Conservation (phyloP, 2,888 invertebrate genomes). For the Eilema sororculum region DNA sequence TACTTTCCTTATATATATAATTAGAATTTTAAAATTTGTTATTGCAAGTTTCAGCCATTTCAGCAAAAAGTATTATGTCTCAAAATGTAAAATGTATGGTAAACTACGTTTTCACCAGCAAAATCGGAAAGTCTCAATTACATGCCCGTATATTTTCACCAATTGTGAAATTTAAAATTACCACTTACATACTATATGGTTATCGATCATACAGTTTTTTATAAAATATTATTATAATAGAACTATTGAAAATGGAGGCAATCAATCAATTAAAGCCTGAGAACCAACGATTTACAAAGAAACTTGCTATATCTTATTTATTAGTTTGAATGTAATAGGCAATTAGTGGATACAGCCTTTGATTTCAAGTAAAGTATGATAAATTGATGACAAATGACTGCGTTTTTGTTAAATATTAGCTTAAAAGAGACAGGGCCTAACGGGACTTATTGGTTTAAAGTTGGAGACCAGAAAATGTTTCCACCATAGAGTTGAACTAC, state of each 20-base stretch:
- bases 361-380: constrained; percentile 18
- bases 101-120: not conserved
- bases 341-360: constrained; percentile 15
- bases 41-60: no score
- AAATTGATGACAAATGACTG: constrained; percentile 8
- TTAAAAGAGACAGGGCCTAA: not conserved
- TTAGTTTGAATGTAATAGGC: constrained; percentile 18
- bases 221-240: constrained; percentile 19
- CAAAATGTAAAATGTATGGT: not conserved
- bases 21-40: no score
- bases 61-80: not conserved
- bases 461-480: not conserved
- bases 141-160: constrained; percentile 51
- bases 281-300: constrained; percentile 15
- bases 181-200: constrained; percentile 56
- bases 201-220: constrained; percentile 45
- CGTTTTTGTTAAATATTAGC: not conserved
- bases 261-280: constrained; percentile 46
- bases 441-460: not conserved
- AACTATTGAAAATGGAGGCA: constrained; percentile 39
- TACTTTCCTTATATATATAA: no score
- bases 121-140: constrained; percentile 8
- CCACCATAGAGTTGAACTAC: not conserved
- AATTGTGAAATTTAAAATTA: constrained; percentile 52
- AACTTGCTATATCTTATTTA: constrained; percentile 16